Percentiles rank a stretch among this genome's conserved stretches.
These are phyloP conservation scores for Mugil cephalus DNA, from an alignment of 2,113 vertebrate species.

Conservation along the genomic window DNA sequence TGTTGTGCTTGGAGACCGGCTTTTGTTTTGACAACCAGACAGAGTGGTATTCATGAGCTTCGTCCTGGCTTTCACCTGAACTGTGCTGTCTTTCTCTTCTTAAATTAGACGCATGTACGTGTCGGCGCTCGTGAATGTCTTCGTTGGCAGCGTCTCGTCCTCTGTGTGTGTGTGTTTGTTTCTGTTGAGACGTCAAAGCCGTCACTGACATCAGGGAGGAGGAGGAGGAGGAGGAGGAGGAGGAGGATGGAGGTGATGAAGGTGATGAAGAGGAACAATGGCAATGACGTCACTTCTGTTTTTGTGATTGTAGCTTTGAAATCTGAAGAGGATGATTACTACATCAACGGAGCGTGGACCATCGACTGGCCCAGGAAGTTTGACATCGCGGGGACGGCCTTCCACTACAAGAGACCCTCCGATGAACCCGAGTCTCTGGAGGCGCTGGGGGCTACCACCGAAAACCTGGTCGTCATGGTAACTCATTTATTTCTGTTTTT, in stretches of 20 bases:
- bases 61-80: conserved; percentile 76
- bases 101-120: conserved; percentile 50
- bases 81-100: conserved; percentile 59
- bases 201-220: conserved; percentile 45
- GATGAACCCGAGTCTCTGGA: conserved; percentile 95
- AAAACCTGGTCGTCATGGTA: conserved; percentile 98
- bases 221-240: conserved; percentile 41
- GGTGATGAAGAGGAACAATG: conserved; percentile 20
- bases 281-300: conserved; percentile 51
- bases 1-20: conserved; percentile 80
- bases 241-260: too few relatives aligned
- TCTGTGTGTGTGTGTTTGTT: conserved; percentile 28
- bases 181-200: conserved; percentile 27
- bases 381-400: conserved; percentile 95
- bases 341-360: conserved; percentile 99
- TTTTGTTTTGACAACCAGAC: conserved; percentile 79
- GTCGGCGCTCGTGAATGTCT: conserved; percentile 47
- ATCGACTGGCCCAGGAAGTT: conserved; percentile 99
- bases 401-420: conserved; percentile 95
- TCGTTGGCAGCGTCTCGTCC: background rate
- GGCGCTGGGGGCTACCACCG: conserved; percentile 93
- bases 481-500: too few relatives aligned
- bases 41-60: conserved; percentile 59
- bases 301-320: conserved; percentile 88
- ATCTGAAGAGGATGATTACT: conserved; percentile 95